Evolutionary conservation across 2,113 vertebrate genomes (phyloP).

Genomic region (Rhagologus leucostigma): DNA sequence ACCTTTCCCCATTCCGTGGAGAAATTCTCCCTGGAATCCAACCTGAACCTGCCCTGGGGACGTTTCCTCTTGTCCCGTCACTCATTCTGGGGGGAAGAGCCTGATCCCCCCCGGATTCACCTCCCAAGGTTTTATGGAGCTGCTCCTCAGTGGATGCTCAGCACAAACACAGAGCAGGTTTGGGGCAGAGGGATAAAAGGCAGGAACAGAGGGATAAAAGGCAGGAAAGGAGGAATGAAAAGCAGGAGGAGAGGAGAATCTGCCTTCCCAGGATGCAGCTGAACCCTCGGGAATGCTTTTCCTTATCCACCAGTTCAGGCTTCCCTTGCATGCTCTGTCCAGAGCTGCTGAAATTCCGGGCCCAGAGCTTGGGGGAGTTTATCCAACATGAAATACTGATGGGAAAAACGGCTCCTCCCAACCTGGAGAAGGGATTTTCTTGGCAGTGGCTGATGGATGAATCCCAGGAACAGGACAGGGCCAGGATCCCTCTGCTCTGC

Average conservation of each 20-base stretch:
- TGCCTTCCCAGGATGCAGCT: fast-evolving
- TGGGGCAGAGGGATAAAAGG: background rate
- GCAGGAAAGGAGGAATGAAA: background rate
- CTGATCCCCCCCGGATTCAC: background rate
- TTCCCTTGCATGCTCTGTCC: background rate
- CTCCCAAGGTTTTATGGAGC: background rate
- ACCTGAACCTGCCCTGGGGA: background rate
- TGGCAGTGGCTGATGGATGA: background rate
- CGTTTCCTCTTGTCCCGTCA: background rate
- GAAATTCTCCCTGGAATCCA: background rate
- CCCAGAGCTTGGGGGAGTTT: background rate
- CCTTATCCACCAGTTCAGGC: background rate
- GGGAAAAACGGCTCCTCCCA: background rate
- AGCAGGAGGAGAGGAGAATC: background rate
- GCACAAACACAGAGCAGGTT: fast-evolving
- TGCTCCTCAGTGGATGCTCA: background rate
- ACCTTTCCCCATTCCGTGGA: background rate
- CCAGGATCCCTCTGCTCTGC: background rate
- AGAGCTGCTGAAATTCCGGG: background rate
- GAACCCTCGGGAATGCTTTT: background rate
- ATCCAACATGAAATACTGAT: fast-evolving
- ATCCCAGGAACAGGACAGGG: background rate
- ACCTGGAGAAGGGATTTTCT: background rate
- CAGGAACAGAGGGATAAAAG: background rate
- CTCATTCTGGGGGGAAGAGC: background rate